Base-by-base conservation (phyloP, 1,140 invertebrate genomes). In the Caerostris extrusa region DNA sequence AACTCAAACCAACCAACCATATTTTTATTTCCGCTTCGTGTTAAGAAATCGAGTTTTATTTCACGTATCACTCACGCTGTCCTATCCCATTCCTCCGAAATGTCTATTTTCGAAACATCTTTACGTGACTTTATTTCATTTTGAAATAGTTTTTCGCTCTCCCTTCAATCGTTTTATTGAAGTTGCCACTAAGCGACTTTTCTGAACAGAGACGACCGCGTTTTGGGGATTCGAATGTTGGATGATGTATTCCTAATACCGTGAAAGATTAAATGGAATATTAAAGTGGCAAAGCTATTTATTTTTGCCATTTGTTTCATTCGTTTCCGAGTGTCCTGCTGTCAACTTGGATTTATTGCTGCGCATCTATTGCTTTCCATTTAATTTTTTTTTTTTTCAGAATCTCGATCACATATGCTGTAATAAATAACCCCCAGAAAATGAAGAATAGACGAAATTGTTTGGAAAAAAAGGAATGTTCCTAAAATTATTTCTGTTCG, bases 81-180 rank as follows among this genome's bases (percentile, higher is more conserved):
- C 82, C 19, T 67, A n/a, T 85, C 69, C 69, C 50, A 10, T 34
- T 58, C 56, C 56, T 57, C 3, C 5, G 50, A 88, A 64, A 56
- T 90, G 67, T 90, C 88, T 90, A 55, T 71, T 88, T 88, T 90
- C 53, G 88, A 90, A 88, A 91, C 69, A 71, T 81, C 57, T 69
- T 81, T 91, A 91, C 89, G 89, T 91, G 89, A 91, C 89, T 61
- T 90, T 69, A 71, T 67, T 90, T 90, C 87, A 90, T 69, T 90
- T 55, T 8, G 17, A 61, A 56, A 69, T 71, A 19, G 10, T 19
- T 69, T 8, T 55, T 50, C 55, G 50, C 50, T 55, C 19, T 19
- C 87, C 55, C 82, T 58, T 85, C 55, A 85, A 85, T 85, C 55
- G 82, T 85, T 85, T 85, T 85, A 85, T 85, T 58, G 82, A 58